Conservation (phyloP, 2,113 vertebrate species). For the Pristiophorus japonicus region DNA sequence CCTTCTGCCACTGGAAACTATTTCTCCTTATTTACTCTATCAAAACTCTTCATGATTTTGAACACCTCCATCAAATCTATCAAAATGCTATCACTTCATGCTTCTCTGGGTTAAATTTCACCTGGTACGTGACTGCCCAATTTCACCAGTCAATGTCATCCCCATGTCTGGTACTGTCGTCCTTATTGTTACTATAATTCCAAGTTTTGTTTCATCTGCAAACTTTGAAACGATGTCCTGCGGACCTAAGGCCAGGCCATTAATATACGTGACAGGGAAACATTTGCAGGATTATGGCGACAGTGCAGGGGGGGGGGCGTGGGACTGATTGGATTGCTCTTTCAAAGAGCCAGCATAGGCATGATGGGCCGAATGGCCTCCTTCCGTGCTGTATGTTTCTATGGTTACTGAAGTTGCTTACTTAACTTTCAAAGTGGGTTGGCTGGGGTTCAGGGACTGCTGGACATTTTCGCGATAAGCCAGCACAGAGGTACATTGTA, state of each 20-base stretch:
- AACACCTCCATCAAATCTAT: not conserved
- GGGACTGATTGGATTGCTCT: not conserved
- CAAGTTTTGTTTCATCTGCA: not conserved
- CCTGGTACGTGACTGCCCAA: no score
- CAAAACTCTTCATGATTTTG: no score
- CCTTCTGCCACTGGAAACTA: no score
- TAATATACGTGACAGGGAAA: not conserved
- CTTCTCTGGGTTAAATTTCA: not conserved
- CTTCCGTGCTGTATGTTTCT: not conserved
- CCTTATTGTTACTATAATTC: not conserved
- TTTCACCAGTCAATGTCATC: not conserved
- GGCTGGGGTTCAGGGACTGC: not conserved
- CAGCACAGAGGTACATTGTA: not conserved
- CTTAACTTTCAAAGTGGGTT: not conserved
- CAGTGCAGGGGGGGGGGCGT: not conserved
- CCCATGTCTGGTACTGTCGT: no score
- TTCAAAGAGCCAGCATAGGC: not conserved
- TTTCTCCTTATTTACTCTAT: no score
- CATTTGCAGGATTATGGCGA: not conserved
- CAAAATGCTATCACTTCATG: not conserved
- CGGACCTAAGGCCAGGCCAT: not conserved
- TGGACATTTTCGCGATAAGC: not conserved
- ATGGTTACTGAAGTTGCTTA: not conserved
- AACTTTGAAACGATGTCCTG: not conserved
- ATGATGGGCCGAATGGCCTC: not conserved